Base-by-base conservation (phyloP, 2,888 invertebrate genomes). In the Lamproptera curius region DNA sequence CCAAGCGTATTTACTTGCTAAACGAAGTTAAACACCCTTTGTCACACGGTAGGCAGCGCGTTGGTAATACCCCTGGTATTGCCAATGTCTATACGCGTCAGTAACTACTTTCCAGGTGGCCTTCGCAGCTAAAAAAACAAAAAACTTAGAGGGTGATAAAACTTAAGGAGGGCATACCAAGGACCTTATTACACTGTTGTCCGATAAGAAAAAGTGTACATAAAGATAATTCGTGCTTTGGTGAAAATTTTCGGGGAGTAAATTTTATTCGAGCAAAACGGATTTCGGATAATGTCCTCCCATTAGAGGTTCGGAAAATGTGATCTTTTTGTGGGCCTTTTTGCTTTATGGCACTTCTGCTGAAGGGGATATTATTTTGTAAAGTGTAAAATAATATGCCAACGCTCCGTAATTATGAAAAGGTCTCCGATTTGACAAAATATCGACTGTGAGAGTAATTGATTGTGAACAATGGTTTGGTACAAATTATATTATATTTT, bases 121-220 rank as follows among this genome's bases (percentile, higher is more conserved):
- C n/a, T n/a, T n/a, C n/a, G n/a, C n/a, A n/a, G n/a, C n/a, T n/a
- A n/a, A n/a, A n/a, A n/a, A n/a, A n/a, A n/a, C n/a, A n/a, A n/a
- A n/a, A n/a, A n/a, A 70, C 61, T 70, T 70, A 64, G n/a, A 51
- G 57, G 50, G 58, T 57, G 70, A 78, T 79, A 79, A 71, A 62
- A 59, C 60, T 68, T 62, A 64, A 61, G 67, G 67, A 58, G 60
- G 58, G 63, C 62, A 59, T 67, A 68, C 71, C 76, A 75, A 73
- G 72, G 58, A 61, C 60, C 56, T 60, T 67, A 54, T 70, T 76
- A 71, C 69, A 75, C 72, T 66, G 70, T 65, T 66, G 68, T 59
- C 68, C 68, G 76, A 78, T 82, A 78, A 76, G 65, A 80, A 77
- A 83, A 78, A 80, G 70, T 73, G 62, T 73, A 73, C 75, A 75